Evolutionary conservation across 1,140 invertebrate species (phyloP).

Genomic region (Stenopsyche tienmushanensis): DNA sequence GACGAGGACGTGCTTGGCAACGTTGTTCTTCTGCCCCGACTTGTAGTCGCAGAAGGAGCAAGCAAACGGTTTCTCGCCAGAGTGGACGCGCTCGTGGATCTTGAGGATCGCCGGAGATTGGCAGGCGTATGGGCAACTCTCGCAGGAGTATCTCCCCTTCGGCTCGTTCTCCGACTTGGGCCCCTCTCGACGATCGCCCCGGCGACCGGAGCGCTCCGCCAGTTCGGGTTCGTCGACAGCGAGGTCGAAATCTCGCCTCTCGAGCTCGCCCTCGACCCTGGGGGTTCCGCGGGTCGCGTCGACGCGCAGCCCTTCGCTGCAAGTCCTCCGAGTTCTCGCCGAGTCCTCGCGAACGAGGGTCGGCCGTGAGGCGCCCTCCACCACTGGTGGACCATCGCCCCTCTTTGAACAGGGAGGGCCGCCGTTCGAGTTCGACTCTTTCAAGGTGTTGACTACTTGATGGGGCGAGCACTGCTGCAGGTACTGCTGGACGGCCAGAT

Average conservation of each 20-base stretch:
- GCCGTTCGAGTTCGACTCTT: constrained; percentile 23
- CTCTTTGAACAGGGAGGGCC: neutral
- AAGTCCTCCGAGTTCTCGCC: neutral
- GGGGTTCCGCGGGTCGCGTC: no score
- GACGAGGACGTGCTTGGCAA: constrained; percentile 72
- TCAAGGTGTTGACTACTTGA: constrained; percentile 14
- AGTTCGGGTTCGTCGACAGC: neutral
- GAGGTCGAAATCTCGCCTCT: no score
- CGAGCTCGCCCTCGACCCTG: no score
- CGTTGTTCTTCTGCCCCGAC: constrained; percentile 75
- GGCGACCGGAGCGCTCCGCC: neutral
- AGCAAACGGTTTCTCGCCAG: constrained; percentile 61
- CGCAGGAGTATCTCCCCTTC: constrained; percentile 50
- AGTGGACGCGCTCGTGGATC: constrained; percentile 65
- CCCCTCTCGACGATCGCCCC: neutral
- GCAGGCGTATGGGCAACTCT: constrained; percentile 51
- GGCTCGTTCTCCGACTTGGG: constrained; percentile 46
- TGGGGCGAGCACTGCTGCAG: constrained; percentile 19
- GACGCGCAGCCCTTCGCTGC: no score
- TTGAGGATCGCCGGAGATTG: constrained; percentile 63
- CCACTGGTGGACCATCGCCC: no score
- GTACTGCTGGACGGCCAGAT: constrained; percentile 27
- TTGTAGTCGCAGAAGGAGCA: constrained; percentile 70
- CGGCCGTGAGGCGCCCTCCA: no score
- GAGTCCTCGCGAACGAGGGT: neutral